phyloP scores from a whole-genome alignment of 2,797 vertebrate genomes.

The Notoglanidium macrostoma region DNA sequence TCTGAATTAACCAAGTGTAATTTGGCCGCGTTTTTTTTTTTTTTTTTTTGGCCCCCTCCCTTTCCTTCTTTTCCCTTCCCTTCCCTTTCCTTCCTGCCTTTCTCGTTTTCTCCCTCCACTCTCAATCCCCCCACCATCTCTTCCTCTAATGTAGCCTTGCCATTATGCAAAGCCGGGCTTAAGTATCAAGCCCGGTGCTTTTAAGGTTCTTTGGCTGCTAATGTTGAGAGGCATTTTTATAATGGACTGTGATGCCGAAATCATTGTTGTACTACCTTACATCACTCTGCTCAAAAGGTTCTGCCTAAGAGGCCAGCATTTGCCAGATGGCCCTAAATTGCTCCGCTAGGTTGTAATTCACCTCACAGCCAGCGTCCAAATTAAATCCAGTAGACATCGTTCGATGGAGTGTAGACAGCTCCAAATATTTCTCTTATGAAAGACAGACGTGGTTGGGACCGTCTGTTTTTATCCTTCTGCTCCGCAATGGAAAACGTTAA shows the following conservation, averaged over 20 bases:
- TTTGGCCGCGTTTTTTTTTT: slow-evolving; percentile 82
- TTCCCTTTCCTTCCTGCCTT: slow-evolving; percentile 18
- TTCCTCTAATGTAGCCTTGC: slow-evolving; percentile 87
- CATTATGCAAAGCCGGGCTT: slow-evolving; percentile 93
- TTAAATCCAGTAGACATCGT: slow-evolving; percentile 74
- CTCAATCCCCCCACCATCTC: slow-evolving; percentile 38
- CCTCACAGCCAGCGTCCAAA: slow-evolving; percentile 71
- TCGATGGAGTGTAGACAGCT: slow-evolving; percentile 71
- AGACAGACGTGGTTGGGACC: slow-evolving; percentile 56
- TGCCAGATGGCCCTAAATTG: slow-evolving; percentile 74
- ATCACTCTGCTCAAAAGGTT: slow-evolving; percentile 76
- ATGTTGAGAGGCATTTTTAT: slow-evolving; percentile 94
- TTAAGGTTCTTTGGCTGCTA: slow-evolving; percentile 96
- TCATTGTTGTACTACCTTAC: slow-evolving; percentile 86
- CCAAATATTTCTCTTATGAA: slow-evolving; percentile 69
- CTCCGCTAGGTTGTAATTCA: slow-evolving; percentile 75
- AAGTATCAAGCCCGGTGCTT: slow-evolving; percentile 96
- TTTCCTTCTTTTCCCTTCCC: neutral
- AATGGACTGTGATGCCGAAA: slow-evolving; percentile 94
- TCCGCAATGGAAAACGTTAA: slow-evolving; percentile 49
- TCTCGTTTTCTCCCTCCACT: slow-evolving; percentile 34
- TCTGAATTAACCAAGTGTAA: slow-evolving; percentile 99
- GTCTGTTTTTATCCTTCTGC: slow-evolving; percentile 56
- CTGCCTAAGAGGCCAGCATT: slow-evolving; percentile 73
- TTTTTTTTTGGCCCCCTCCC: slow-evolving; percentile 40